These are phyloP conservation scores for Heteromurus nitidus DNA, from an alignment of 2,888 invertebrate genomes.

Conservation along the genomic window DNA sequence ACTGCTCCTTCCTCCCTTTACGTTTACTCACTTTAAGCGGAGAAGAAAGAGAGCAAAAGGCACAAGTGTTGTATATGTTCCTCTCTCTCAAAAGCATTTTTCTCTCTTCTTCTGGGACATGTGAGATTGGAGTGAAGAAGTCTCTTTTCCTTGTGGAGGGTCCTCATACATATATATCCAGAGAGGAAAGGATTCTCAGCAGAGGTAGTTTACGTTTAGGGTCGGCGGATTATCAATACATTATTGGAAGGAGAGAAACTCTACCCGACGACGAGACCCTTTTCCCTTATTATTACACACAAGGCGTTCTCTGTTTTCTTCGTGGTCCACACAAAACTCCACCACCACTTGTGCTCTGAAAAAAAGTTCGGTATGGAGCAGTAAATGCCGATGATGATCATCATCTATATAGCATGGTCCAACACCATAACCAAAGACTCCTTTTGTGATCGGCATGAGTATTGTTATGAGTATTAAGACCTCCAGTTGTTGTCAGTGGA, in stretches of 20 bases:
- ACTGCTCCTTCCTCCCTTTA: neutral
- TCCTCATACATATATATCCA: slow-evolving; percentile 39
- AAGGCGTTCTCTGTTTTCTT: slow-evolving; percentile 36
- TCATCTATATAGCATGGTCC: neutral
- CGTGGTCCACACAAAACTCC: slow-evolving; percentile 13
- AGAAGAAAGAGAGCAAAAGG: no score
- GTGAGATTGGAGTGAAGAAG: neutral
- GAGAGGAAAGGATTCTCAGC: slow-evolving; percentile 37
- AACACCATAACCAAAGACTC: slow-evolving; percentile 13
- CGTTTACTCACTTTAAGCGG: neutral
- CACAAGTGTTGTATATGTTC: slow-evolving; percentile 11
- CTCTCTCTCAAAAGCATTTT: slow-evolving; percentile 2
- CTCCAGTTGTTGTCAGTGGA: slow-evolving; percentile 60
- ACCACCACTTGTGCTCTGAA: neutral
- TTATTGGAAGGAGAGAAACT: slow-evolving; percentile 40
- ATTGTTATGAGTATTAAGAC: slow-evolving; percentile 48
- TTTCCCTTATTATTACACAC: slow-evolving; percentile 21
- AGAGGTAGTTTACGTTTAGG: slow-evolving; percentile 14
- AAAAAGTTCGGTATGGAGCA: neutral
- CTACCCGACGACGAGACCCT: no score
- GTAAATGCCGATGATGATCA: neutral
- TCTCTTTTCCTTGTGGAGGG: slow-evolving; percentile 42
- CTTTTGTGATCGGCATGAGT: slow-evolving; percentile 36
- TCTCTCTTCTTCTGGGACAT: neutral
- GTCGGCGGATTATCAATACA: slow-evolving; percentile 46